Conservation (phyloP, 2,888 invertebrate species). For the Lasioglossum figueresi region DNA sequence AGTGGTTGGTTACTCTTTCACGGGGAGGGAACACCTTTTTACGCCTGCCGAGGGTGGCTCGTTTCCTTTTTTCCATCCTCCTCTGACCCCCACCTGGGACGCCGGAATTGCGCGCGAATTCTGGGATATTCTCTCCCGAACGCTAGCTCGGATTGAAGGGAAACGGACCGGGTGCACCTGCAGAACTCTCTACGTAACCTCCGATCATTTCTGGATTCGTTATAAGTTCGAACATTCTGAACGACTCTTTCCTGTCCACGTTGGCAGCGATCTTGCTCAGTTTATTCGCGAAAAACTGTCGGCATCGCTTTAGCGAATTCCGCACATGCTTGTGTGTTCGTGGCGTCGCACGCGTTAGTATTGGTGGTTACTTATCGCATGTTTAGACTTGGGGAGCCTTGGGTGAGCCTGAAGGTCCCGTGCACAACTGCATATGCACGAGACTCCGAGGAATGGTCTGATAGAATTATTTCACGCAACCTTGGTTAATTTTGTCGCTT, state of each 20-base stretch:
- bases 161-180: neutral
- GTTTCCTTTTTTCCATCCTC: neutral
- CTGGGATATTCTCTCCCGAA: neutral
- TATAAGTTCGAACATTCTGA: neutral
- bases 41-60: slow-evolving; percentile 12
- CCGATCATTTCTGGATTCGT: neutral
- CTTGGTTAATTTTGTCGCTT: too few species aligned
- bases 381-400: too few species aligned
- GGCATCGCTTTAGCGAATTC: too few species aligned
- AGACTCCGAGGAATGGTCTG: too few species aligned
- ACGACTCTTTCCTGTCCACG: neutral
- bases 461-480: too few species aligned
- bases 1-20: slow-evolving; percentile 40
- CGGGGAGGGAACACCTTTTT: slow-evolving; percentile 42
- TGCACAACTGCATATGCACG: too few species aligned
- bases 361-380: too few species aligned
- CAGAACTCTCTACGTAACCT: neutral
- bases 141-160: neutral
- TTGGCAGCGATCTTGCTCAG: neutral
- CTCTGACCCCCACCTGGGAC: too few species aligned
- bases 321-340: too few species aligned
- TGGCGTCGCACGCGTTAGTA: too few species aligned
- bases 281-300: neutral
- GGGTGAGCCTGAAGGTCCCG: too few species aligned
- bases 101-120: slow-evolving; percentile 25